These are phyloP conservation scores for Enteromius fasciolatus DNA, from an alignment of 2,797 vertebrate species.

Conservation along the genomic window DNA sequence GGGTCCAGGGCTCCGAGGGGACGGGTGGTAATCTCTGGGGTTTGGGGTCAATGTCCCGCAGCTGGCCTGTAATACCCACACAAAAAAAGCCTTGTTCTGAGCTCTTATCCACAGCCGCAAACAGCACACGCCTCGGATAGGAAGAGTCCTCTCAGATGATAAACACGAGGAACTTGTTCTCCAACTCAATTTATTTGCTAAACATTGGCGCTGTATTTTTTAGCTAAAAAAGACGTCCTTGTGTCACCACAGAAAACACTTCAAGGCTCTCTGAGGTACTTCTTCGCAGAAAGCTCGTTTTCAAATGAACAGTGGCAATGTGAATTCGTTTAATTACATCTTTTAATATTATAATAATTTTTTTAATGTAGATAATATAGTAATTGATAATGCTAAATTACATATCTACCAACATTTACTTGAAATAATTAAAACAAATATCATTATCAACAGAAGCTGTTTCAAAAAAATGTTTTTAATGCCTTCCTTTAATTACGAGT, in stretches of 20 bases:
- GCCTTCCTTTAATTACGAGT: not conserved
- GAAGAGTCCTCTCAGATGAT: not conserved
- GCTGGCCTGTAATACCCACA: slow-evolving; percentile 42
- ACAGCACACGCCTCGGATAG: not conserved
- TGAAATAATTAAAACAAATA: not conserved
- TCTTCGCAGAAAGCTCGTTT: not conserved
- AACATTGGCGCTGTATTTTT: not conserved
- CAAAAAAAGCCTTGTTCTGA: slow-evolving; percentile 55
- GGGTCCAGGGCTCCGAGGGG: not conserved
- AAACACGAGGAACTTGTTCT: not conserved
- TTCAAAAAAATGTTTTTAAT: not conserved
- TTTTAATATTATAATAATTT: not conserved
- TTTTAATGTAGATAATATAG: not conserved
- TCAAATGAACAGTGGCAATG: not conserved
- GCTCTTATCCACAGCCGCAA: slow-evolving; percentile 32
- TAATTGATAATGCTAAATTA: not conserved
- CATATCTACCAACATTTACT: not conserved
- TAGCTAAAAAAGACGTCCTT: not conserved
- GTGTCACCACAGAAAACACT: not conserved
- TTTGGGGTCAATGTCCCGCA: slow-evolving; percentile 1
- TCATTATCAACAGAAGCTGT: not conserved
- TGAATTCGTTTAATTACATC: not conserved
- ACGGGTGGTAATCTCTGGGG: slow-evolving; percentile 7
- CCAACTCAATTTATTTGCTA: not conserved
- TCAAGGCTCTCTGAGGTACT: not conserved